Evolutionary conservation across 2,888 invertebrate species (phyloP), one percentile per base, ranked within the genome.

Genomic region (Spialia ferax): DNA sequence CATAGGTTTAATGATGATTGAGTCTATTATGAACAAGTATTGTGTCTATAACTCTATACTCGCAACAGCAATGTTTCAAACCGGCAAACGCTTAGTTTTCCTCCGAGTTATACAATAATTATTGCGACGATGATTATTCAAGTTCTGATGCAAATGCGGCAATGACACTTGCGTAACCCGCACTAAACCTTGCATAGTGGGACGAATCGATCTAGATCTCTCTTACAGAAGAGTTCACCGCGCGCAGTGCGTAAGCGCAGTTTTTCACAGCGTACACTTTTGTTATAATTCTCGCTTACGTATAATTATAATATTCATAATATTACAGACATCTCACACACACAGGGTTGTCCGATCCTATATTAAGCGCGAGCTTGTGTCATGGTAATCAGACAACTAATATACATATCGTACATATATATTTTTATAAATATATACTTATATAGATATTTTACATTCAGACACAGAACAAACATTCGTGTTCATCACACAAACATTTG

Each of bases 61-160:
- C 38, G 54, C 66, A 61, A 45, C 55, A 45, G 60, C 54, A 54
- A 45, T n/a, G 29, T 29, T 54, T 45, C 74, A 50, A 23, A 18
- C n/a, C 20, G 15, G 23, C 15, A 15, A 55, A 59, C 54, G 52
- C 38, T 82, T 84, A 45, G 45, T 45, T 83, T 83, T 81, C 82
- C 76, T 69, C 76, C 70, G 65, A 74, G 78, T 89, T 89, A 87
- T 85, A 86, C 83, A 89, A 88, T 85, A 82, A 85, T 85, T 72
- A 74, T 79, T 87, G 80, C 83, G 74, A 73, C 77, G 77, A 73
- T 78, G 77, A 81, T 85, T 80, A 79, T 75, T 74, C 67, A 61
- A 75, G 71, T 81, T 80, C 81, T 84, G 83, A 88, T 89, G 88
- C 86, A 90, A 89, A 90, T 90, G 75, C 83, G 82, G 79, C 85